Evolutionary conservation across 2,888 invertebrate species (phyloP), one percentile per base, ranked within the genome.

Genomic region (Carpatolechia fugitivella): DNA sequence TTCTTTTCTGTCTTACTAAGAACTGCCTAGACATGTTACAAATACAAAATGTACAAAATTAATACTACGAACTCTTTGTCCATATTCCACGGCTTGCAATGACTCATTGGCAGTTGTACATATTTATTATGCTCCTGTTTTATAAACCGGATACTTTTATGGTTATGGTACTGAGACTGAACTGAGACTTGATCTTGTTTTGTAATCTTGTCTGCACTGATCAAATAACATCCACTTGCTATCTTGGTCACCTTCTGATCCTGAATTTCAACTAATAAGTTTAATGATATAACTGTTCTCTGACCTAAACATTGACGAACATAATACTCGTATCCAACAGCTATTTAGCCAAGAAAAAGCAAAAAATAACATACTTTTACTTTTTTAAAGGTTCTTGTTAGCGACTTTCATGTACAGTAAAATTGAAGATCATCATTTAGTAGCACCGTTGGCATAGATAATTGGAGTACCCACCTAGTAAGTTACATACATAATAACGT

Each of bases 61-160:
- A 10, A 13, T 44, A 29, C n/a, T n/a, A 44, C 24, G 24, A 44
- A 44, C 44, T 13, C 24, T 44, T 47, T 30, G 47, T 8, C 31
- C 47, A 30, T 47, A 16, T 14, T 30, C 16, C 30, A 47, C 31
- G 29, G 13, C 29, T 11, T 33, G 7, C 14, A 16, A 14, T 47
- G 47, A 47, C 47, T 47, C 47, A 47, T 47, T 31, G 11, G 31
- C 47, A 47, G 47, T 16, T 31, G 31, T 10, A 31, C 16, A 2
- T 13, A 47, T 44, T 44, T 38, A 38, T 14, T 38, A 11, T 31
- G 20, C 47, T 47, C 47, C 47, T 31, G 47, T 47, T 47, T 46
- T 47, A n/a, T 31, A 47, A 47, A 47, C 47, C 47, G 47, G 47
- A 47, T 47, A 47, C 47, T 47, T 47, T 47, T 47, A 47, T 47